A percentile compares a stretch with the other conserved stretches of the same genome.
phyloP scores from a whole-genome alignment of 2,888 invertebrate genomes.

The Sinelater perroti region DNA sequence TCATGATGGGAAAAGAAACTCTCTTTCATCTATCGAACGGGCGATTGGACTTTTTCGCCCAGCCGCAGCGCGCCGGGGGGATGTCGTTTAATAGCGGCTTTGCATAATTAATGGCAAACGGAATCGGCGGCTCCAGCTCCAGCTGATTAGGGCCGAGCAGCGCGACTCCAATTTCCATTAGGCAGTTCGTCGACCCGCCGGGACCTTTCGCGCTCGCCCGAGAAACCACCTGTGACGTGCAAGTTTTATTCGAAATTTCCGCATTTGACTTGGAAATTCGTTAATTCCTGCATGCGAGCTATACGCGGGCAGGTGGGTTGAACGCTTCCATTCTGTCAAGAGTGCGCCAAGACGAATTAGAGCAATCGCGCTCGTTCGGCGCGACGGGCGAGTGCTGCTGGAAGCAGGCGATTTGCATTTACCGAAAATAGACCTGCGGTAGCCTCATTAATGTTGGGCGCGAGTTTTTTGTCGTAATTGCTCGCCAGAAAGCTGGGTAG shows the following conservation, averaged over 20 bases:
- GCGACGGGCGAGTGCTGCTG: too few species aligned
- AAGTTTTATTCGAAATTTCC: slow-evolving; percentile 7
- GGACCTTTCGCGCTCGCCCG: not conserved
- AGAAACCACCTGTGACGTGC: slow-evolving; percentile 11
- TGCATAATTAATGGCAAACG: slow-evolving; percentile 15
- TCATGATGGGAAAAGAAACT: slow-evolving; percentile 1
- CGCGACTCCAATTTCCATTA: slow-evolving; percentile 12
- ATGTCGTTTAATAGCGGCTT: slow-evolving; percentile 12
- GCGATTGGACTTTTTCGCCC: not conserved
- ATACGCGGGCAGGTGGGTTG: not conserved
- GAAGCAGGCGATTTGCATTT: too few species aligned
- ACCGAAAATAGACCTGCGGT: not conserved
- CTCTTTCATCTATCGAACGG: slow-evolving; percentile 13
- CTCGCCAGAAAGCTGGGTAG: too few species aligned
- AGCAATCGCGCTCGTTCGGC: too few species aligned
- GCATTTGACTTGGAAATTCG: slow-evolving; percentile 8
- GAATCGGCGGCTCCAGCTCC: slow-evolving; percentile 8
- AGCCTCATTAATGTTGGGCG: not conserved
- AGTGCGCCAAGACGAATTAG: too few species aligned
- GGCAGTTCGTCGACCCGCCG: slow-evolving; percentile 9
- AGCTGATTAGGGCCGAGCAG: slow-evolving; percentile 4
- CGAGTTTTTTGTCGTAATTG: too few species aligned
- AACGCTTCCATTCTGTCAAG: too few species aligned
- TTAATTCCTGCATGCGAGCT: not conserved
- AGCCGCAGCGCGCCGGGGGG: too few species aligned